Base-by-base conservation (phyloP, 2,113 vertebrate species). In the Tylochromis polylepis region DNA sequence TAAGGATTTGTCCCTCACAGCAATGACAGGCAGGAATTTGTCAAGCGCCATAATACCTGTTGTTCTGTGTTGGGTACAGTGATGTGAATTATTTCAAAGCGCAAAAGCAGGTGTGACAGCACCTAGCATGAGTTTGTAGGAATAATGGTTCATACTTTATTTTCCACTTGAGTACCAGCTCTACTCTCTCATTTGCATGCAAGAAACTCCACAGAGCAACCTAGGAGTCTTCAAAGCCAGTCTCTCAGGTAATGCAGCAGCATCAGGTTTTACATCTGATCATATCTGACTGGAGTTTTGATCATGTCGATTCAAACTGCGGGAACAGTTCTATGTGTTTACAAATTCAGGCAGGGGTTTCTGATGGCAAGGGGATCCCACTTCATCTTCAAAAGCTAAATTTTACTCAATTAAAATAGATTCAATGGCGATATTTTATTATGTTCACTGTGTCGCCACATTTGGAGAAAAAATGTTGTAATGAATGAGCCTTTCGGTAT, bases 231-330 rank as follows among this genome's bases (percentile, higher is more conserved):
- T 93, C 94, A 94, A 95, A 95, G 94, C 57, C 62, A 51, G 88
- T 92, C 91, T 95, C 90, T 60, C 91, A 92, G 92, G 91, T 94
- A 92, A 93, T 89, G 88, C 85, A 87, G 91, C 88, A 88, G 93
- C 91, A 81, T 89, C 88, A 90, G 87, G 82, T 91, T 95, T 92
- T 85, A 92, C 89, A 92, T 93, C 86, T 89, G 90, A 93, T 94
- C 89, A 91, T 91, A 89, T 24, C 86, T 89, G 91, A 93, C 94
- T 89, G 51, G 72, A 88, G 85, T 88, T 82, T 93, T 93, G 90
- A 93, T 94, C 92, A 88, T 92, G 91, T 87, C 83, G 81, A 92
- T 91, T 89, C 86, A 86, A 86, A 89, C 85, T 87, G 56, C 84
- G 81, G 81, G 82, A 88, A 75, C 80, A 91, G 59, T 88, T 92